These are phyloP conservation scores for Bombus breviceps DNA, from an alignment of 1,140 invertebrate species.

Conservation along the genomic window DNA sequence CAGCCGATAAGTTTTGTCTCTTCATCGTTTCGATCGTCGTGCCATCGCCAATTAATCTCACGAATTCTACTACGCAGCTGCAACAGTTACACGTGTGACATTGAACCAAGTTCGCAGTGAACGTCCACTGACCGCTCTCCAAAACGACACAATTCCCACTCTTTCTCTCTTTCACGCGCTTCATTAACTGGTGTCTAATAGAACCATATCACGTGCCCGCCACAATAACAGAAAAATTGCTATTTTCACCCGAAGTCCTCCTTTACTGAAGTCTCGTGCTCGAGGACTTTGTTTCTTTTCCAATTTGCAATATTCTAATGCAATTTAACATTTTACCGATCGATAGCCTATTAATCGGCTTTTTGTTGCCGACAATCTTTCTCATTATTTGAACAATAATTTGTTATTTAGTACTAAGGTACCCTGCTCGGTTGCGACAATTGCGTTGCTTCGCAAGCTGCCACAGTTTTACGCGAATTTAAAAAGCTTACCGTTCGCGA, in stretches of 20 bases:
- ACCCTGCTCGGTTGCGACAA: too few relatives aligned
- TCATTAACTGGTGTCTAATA: constrained; percentile 25
- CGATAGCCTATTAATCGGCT: too few relatives aligned
- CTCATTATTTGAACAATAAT: too few relatives aligned
- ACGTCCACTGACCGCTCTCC: constrained; percentile 49
- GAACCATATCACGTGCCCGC: neutral
- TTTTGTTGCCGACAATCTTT: too few relatives aligned
- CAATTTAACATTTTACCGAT: too few relatives aligned
- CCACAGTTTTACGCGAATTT: too few relatives aligned
- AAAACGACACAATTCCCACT: constrained; percentile 20
- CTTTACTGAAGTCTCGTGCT: too few relatives aligned
- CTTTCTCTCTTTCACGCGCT: neutral
- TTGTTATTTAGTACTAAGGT: too few relatives aligned
- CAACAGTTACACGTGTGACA: constrained; percentile 66
- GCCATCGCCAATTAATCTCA: neutral
- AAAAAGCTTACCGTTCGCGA: too few relatives aligned
- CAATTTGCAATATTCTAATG: too few relatives aligned
- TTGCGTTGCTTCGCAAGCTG: too few relatives aligned
- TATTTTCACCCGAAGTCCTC: neutral
- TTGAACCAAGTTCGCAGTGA: constrained; percentile 74
- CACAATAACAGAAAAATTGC: neutral
- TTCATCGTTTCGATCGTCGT: neutral
- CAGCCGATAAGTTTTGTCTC: neutral
- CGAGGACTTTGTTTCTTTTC: too few relatives aligned
- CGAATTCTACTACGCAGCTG: neutral